Base-by-base conservation (phyloP, 1,140 invertebrate species). In the Vanessa tameamea region DNA sequence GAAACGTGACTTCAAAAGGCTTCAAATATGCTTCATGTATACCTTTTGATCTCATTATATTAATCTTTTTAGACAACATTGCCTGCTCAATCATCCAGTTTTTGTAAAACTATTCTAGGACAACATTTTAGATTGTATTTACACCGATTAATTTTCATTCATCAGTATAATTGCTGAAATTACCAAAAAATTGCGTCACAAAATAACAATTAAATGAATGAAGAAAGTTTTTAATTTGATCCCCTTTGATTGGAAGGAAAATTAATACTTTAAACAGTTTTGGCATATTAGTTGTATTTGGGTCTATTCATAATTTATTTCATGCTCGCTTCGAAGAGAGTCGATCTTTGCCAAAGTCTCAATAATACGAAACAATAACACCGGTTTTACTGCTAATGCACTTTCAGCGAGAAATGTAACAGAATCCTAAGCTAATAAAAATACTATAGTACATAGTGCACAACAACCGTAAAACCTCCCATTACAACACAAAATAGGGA, bases 1-100 rank as follows among this genome's bases (percentile, higher is more conserved):
- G 81, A 78, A 80, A 84, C 76, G 80, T 79, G 80, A 83, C 78
- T 82, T 84, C 78, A 81, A 80, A 81, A 82, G 75, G 73, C 75
- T 80, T 77, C 72, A 70, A 61, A 70, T 61, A 63, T n/a, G 53
- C 9, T 69, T 16, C 31, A 43, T 16, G 43, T 69, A 59, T 69
- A 55, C 31, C 31, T 20, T 43, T 67, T 43, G 50, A 55, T 67
- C 65, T 55, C 53, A 55, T 67, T 67, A 67, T 11, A 55, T 23
- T 67, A 67, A 67, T 67, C 48, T 67, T 59, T 59, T 59, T 31
- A 59, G 20, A 59, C 55, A 55, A 55, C 53, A 59, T 26, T 26
- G 55, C 55, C 12, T 26, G 23, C 55, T 59, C 55, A 26, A 59
- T 53, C 51, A 53, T 53, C 51, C 51, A 53, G n/a, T n/a, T 20